Percentiles rank a stretch among this genome's conserved stretches.
phyloP scores from a whole-genome alignment of 2,113 vertebrate genomes.

The Podarcis raffonei region DNA sequence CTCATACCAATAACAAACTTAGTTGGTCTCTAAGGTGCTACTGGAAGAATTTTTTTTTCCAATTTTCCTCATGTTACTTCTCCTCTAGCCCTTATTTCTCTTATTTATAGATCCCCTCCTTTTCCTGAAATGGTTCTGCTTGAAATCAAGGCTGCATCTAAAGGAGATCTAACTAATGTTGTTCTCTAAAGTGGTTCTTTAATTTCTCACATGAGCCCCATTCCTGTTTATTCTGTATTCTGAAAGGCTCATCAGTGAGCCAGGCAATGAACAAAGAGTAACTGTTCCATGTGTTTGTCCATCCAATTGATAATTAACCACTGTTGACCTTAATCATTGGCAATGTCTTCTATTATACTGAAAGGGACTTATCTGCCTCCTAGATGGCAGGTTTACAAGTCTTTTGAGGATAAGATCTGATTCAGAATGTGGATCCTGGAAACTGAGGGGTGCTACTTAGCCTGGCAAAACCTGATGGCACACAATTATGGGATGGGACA shows the following conservation, averaged over 20 bases:
- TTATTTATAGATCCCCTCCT: not conserved
- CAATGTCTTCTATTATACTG: not conserved
- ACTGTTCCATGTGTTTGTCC: not conserved
- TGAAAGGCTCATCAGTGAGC: not conserved
- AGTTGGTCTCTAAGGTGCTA: too few species aligned
- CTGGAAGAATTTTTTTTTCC: too few species aligned
- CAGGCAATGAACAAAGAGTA: not conserved
- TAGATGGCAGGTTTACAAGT: not conserved
- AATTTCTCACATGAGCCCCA: not conserved
- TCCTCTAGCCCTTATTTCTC: not conserved
- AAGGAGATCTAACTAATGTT: too few species aligned
- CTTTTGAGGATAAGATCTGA: not conserved
- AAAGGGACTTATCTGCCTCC: not conserved
- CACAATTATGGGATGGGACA: not conserved
- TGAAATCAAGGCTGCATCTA: not conserved
- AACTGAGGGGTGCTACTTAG: not conserved
- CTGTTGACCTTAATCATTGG: not conserved
- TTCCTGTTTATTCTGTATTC: not conserved
- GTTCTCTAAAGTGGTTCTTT: not conserved
- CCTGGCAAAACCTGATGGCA: too few species aligned
- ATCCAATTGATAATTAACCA: not conserved
- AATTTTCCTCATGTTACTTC: not conserved
- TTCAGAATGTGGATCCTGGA: not conserved
- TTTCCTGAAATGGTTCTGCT: not conserved
- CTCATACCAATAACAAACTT: too few species aligned